Evolutionary conservation across 92 coral and sea anemone species (phyloP), one percentile per base, ranked within the genome.

Genomic region (Epizoanthus illoricatus): DNA sequence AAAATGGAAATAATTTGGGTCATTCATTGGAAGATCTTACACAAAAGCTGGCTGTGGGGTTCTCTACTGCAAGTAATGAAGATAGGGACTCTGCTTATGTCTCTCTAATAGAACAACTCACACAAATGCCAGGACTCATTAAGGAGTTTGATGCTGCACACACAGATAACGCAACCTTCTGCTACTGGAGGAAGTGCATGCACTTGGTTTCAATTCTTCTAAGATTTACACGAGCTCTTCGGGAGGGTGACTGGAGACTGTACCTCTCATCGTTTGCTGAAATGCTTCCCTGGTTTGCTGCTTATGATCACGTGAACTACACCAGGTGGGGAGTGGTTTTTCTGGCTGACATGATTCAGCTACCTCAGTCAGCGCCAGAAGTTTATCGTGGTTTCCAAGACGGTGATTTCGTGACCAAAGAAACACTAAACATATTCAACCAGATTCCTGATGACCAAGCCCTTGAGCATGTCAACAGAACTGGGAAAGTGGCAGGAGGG

Each of bases 211-310:
- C 87, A 72, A 88, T 87, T 65, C 85, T 89, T 15, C 91, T 87
- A 28, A 85, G 84, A 86, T 89, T 89, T 74, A 87, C 91, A 12
- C 63, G 91, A 19, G 96, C 96, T 2, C 41, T 89, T 52, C 69
- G 93, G 58, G 92, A 92, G 56, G 93, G 93, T n/a, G 78, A 89
- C 52, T 92, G 93, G 97, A 84, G 61, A 6, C 91, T 92, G 15
- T 87, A 79, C 74, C 90, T 90, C 18, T 89, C 93, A 20, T 89
- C 92, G 21, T 85, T 92, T 55, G 41, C 88, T 0, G 91, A 87
- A 80, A 92, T 92, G 97, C 91, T 92, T 17, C 87, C 92, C 59
- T 92, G 86, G 84, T 89, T 92, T 83, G 90, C 87, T 55, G 91
- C 86, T 4, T 92, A 71, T 43, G 90, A 89, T 59, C 91, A 87